Conservation (phyloP, 2,113 vertebrate genomes). For the Anhinga rufa region DNA sequence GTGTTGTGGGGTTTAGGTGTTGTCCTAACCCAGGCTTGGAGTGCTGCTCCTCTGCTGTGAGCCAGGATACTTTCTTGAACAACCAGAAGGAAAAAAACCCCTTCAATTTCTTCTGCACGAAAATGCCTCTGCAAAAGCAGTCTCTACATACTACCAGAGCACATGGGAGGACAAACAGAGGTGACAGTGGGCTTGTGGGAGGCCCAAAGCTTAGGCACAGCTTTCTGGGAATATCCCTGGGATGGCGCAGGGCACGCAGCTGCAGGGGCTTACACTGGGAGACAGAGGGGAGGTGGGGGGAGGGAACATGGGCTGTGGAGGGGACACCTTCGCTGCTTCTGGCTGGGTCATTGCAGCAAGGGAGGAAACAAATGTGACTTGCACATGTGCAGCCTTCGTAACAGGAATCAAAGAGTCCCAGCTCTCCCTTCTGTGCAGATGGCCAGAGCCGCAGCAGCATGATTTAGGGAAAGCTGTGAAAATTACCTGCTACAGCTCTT, state of each 20-base stretch:
- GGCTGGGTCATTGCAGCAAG: not conserved
- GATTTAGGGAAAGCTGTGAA: not conserved
- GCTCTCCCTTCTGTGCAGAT: not conserved
- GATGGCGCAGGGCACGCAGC: not conserved
- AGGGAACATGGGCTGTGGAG: not conserved
- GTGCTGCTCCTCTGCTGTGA: not conserved
- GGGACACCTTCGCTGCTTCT: not conserved
- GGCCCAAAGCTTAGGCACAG: not conserved
- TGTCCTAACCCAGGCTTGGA: not conserved
- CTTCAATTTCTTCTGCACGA: not conserved
- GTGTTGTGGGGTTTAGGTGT: not conserved
- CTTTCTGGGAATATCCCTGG: not conserved
- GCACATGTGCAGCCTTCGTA: rapidly evolving
- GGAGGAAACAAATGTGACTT: not conserved
- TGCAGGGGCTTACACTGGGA: not conserved
- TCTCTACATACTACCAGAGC: not conserved
- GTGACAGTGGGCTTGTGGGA: not conserved
- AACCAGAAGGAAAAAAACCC: not conserved
- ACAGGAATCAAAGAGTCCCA: not conserved
- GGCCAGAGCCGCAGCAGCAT: not conserved
- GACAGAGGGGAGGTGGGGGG: not conserved
- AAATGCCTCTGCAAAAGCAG: not conserved
- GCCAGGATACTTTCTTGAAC: not conserved
- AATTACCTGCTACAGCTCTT: not conserved
- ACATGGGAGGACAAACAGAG: not conserved